phyloP scores from a whole-genome alignment of 2,113 vertebrate species.

The Dasyprocta punctata region DNA sequence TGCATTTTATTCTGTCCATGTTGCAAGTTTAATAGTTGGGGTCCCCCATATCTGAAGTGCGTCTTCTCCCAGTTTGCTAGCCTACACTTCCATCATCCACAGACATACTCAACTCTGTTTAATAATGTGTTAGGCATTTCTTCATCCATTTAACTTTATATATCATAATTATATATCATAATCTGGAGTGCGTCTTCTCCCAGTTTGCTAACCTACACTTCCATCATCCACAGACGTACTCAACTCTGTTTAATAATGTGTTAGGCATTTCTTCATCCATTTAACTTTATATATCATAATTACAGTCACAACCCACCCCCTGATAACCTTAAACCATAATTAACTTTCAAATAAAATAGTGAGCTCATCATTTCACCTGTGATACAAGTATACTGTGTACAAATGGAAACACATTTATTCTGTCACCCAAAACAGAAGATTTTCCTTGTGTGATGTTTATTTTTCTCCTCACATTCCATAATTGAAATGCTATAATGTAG shows the following conservation, averaged over 20 bases:
- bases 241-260: neutral
- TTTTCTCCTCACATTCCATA: neutral
- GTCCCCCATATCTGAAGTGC: neutral
- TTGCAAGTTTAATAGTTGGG: neutral
- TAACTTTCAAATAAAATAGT: neutral
- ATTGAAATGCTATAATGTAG: neutral
- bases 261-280: neutral
- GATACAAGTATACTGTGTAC: neutral
- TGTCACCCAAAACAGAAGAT: neutral
- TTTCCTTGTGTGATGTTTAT: neutral
- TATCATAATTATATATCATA: no score
- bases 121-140: neutral
- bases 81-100: neutral
- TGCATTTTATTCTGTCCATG: neutral
- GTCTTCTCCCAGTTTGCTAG: neutral
- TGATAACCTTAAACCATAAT: neutral
- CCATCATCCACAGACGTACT: neutral
- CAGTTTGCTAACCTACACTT: neutral
- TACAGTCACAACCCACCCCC: neutral
- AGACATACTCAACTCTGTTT: neutral
- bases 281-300: neutral
- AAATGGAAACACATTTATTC: neutral
- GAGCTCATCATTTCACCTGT: neutral
- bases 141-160: neutral
- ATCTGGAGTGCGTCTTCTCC: neutral